Evolutionary conservation across 37 sponge, comb jelly and placozoan genomes (phyloP), one percentile per base, ranked within the genome.

Genomic region (Halisarca cf. caerulea): DNA sequence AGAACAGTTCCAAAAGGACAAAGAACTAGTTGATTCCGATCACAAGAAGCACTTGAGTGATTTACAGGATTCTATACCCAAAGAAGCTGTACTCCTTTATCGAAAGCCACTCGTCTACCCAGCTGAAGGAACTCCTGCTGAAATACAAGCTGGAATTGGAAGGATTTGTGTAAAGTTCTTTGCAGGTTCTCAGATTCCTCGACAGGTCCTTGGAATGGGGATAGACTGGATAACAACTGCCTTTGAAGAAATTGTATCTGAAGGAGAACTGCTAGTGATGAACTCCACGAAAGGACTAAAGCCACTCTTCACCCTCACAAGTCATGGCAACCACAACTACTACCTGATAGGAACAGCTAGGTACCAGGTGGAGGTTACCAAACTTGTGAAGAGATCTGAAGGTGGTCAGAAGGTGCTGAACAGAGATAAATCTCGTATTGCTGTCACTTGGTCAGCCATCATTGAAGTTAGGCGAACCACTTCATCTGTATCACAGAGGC

Each of bases 181-280:
- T 61, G 23, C 9, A 6, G 64, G 64, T 15, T 9, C 64, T 20
- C 64, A 61, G 23, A 27, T 61, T 61, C 64, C 64, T 5, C 9
- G 28, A 61, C 20, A 61, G 6, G 24, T 61, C 5, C 64, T 61
- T 5, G 15, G 4, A 61, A 27, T 15, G 5, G 64, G 28, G 24
- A 27, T 61, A 20, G 20, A 61, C 24, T 61, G 64, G 64, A 23
- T 61, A 7, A 28, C 64, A 28, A 61, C 64, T 7, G 64, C 64
- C 24, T 61, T 61, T 61, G 64, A 61, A 23, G 64, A 61, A 61
- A 27, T 61, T 61, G 30, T 61, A 5, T 61, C 28, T 23, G 64
- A 61, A 27, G 64, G 64, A 61, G 64, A 61, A 61, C 64, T 61
- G 64, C 23, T 61, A 5, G 64, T 61, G 64, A 61, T 61, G 64